Evolutionary conservation across 2,113 vertebrate genomes (phyloP), one percentile per base, ranked within the genome.

Genomic region (Salvelinus namaycush): DNA sequence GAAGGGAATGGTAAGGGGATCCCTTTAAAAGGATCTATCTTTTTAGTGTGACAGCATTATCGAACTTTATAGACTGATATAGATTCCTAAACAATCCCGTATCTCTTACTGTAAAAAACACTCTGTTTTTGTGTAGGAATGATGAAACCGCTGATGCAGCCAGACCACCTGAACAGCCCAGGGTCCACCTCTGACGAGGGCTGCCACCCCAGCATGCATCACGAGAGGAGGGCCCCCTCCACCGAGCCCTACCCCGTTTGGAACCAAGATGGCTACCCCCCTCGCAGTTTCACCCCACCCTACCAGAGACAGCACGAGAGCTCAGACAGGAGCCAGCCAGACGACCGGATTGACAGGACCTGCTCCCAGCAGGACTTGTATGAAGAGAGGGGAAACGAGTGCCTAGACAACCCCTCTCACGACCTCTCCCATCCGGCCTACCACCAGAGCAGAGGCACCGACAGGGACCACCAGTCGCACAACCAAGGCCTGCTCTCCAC

Each of bases 81-180:
- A 54, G 51, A 54, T 54, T 18, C 16, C 16, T 18, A 54, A 54
- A 18, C 16, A 18, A 54, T 44, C 51, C 16, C 18, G 4, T 54
- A 54, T 44, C 39, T 44, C 39, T 44, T 44, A 54, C 51, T 54
- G 16, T 54, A 18, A 18, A 54, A 54, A 18, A 18, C 49, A 11
- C 14, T 51, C 2, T 54, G 27, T 48, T 26, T 3, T n/a, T 5
- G 77, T 76, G 3, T 84, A 96, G 97, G 97, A 87, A 91, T 98
- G 85, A 95, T 96, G 93, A 99, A 99, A 82, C 94, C 96, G n/a
- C 81, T 95, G 83, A 90, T 96, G 86, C 96, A 95, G 79, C 95
- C 94, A 70, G 97, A 98, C 31, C 92, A 95, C 79, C 86, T 97
- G 0, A 86, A 90, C 76, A 96, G 96, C 81, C 91, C 94, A 18